Evolutionary conservation across 2,797 vertebrate species (phyloP), one percentile per base, ranked within the genome.

Genomic region (Manis pentadactyla): DNA sequence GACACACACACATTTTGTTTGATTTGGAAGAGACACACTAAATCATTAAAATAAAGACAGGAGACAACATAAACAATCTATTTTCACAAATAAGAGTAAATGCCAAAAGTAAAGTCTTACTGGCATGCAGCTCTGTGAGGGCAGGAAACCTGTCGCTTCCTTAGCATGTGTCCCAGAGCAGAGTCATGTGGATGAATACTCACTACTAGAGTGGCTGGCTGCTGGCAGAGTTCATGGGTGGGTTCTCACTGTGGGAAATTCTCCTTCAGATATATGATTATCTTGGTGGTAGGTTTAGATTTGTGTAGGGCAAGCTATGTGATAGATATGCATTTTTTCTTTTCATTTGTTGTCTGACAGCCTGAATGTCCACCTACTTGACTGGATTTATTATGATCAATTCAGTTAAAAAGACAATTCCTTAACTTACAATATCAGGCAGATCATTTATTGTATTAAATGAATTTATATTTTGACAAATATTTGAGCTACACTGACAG

Each of bases 391-490:
- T 69, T 91, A 42, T 73, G 15, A 84, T 27, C 12, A 90, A 55
- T 91, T 93, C n/a, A 82, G 18, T 86, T 97, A 53, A 83, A 83
- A 78, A 73, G n/a, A 69, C 25, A 59, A 39, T 66, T 91, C 46
- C 7, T 86, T 69, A 66, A 8, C 59, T 74, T 75, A 77, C 19
- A 90, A 71, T 17, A 79, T 79, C 17, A 86, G 68, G n/a, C 27
- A 79, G 29, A 64, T 78, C n/a, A 82, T 83, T 95, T 93, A 23
- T 77, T 85, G 23, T 29, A 87, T 86, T 87, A 78, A 89, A 57
- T 7, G 0, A 63, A 74, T 64, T 92, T 84, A 55, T 87, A 87
- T 90, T 96, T 90, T 68, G 63, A 78, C 57, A 93, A 55, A 86
- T 74, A 86, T 86, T 82, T 93, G 79, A 93, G 34, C 8, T n/a